Percentiles rank a stretch among this genome's conserved stretches.
Evolutionary conservation across 2,113 vertebrate species (phyloP).

Genomic region (Takifugu bimaculatus): DNA sequence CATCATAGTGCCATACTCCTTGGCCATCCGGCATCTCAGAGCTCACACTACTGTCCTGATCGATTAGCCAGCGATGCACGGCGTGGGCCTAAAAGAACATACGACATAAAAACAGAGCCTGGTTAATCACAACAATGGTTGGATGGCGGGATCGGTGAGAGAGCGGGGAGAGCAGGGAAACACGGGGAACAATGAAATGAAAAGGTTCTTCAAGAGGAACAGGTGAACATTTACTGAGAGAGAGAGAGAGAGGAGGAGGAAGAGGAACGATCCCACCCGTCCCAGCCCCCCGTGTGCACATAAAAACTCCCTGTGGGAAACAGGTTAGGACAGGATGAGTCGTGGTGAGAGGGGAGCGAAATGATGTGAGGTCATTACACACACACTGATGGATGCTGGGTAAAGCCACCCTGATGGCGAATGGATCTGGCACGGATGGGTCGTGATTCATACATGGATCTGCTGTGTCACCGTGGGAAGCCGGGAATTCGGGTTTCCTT

Average conservation of each 20-base stretch:
- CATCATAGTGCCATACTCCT: slow-evolving; percentile 83
- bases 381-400: slow-evolving; percentile 18
- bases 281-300: slow-evolving; percentile 3
- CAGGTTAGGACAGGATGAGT: slow-evolving; percentile 55
- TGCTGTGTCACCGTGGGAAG: slow-evolving; percentile 13
- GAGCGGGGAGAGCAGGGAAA: slow-evolving; percentile 1
- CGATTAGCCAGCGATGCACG: slow-evolving; percentile 83
- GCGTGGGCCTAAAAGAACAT: slow-evolving; percentile 82
- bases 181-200: slow-evolving; percentile 36
- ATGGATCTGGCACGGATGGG: slow-evolving; percentile 40
- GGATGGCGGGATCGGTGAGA: slow-evolving; percentile 37
- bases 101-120: slow-evolving; percentile 81
- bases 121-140: slow-evolving; percentile 70
- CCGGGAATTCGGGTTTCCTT: slow-evolving; percentile 22
- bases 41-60: slow-evolving; percentile 84
- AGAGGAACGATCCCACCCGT: slow-evolving; percentile 29
- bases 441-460: slow-evolving; percentile 40
- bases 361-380: slow-evolving; percentile 25
- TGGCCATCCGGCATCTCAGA: slow-evolving; percentile 82
- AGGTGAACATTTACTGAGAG: slow-evolving; percentile 51
- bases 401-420: slow-evolving; percentile 31
- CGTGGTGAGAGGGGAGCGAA: slow-evolving; percentile 23
- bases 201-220: slow-evolving; percentile 27
- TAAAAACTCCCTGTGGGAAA: slow-evolving; percentile 40
- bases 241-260: slow-evolving; percentile 39